These are phyloP conservation scores for Miltochrista miniata DNA, from an alignment of 2,888 invertebrate genomes.

Conservation along the genomic window DNA sequence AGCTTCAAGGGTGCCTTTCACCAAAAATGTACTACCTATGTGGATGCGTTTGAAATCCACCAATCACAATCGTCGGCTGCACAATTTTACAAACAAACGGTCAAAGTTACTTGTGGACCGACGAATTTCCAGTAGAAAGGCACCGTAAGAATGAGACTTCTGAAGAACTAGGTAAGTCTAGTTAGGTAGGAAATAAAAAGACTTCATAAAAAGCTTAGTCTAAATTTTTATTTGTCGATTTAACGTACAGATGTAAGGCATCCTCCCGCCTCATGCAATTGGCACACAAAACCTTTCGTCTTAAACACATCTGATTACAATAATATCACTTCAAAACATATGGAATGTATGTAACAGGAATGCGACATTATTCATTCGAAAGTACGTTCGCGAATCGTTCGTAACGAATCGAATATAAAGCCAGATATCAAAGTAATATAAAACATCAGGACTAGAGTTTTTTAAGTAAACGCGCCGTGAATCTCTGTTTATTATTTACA, in stretches of 20 bases:
- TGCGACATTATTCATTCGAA: slow-evolving; percentile 56
- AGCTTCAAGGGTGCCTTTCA: too few species aligned
- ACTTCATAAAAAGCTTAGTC: slow-evolving; percentile 76
- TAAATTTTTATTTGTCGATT: slow-evolving; percentile 82
- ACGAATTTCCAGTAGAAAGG: too few species aligned
- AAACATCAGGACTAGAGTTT: slow-evolving; percentile 72
- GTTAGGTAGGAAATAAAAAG: slow-evolving; percentile 38
- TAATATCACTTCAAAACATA: slow-evolving; percentile 65
- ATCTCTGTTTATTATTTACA: slow-evolving; percentile 60
- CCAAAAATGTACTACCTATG: too few species aligned
- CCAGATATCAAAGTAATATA: slow-evolving; percentile 62
- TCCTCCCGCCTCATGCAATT: slow-evolving; percentile 73
- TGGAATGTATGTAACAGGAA: slow-evolving; percentile 77
- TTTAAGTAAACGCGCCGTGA: slow-evolving; percentile 75
- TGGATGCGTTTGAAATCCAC: too few species aligned
- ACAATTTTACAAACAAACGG: too few species aligned
- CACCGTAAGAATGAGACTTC: too few species aligned
- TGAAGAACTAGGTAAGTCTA: too few species aligned
- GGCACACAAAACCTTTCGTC: slow-evolving; percentile 77
- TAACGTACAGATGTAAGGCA: slow-evolving; percentile 81
- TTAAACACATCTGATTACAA: slow-evolving; percentile 53
- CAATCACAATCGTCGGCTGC: too few species aligned
- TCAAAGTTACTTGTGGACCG: too few species aligned
- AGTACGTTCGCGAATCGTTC: slow-evolving; percentile 57
- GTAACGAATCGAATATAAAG: slow-evolving; percentile 57